phyloP scores from a whole-genome alignment of 2,113 vertebrate species.

The Zootoca vivipara region DNA sequence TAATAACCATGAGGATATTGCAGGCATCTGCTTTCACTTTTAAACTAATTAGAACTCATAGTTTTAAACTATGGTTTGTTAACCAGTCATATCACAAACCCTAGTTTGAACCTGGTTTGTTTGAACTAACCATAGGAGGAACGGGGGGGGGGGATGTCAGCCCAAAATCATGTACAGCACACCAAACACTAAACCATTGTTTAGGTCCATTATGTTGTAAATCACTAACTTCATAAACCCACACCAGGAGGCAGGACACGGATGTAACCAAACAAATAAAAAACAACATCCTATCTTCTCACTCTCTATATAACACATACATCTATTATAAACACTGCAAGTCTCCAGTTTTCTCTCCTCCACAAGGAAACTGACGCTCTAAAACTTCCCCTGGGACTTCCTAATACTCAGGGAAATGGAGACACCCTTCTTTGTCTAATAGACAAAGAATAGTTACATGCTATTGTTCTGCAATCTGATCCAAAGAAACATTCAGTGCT shows the following conservation, averaged over 20 bases:
- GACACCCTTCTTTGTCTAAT: background rate
- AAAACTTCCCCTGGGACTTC: background rate
- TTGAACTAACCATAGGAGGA: background rate
- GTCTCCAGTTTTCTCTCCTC: background rate
- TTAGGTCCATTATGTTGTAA: background rate
- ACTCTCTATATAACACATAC: background rate
- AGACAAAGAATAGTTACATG: background rate
- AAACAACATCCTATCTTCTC: background rate
- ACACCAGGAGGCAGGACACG: background rate
- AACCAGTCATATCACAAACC: background rate
- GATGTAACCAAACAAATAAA: background rate
- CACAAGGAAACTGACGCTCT: background rate
- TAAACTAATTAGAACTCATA: background rate
- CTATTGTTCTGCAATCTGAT: slow-evolving; percentile 5
- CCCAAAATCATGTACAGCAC: background rate
- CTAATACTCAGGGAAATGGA: background rate
- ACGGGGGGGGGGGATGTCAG: background rate
- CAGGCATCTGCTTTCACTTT: background rate
- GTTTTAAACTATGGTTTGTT: background rate
- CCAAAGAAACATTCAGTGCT: background rate
- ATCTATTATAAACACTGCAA: background rate
- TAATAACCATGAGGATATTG: background rate
- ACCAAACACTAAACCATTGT: background rate
- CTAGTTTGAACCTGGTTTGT: background rate
- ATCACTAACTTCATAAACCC: background rate